Evolutionary conservation across 2,113 vertebrate species (phyloP).

Genomic region (Pandion haliaetus): DNA sequence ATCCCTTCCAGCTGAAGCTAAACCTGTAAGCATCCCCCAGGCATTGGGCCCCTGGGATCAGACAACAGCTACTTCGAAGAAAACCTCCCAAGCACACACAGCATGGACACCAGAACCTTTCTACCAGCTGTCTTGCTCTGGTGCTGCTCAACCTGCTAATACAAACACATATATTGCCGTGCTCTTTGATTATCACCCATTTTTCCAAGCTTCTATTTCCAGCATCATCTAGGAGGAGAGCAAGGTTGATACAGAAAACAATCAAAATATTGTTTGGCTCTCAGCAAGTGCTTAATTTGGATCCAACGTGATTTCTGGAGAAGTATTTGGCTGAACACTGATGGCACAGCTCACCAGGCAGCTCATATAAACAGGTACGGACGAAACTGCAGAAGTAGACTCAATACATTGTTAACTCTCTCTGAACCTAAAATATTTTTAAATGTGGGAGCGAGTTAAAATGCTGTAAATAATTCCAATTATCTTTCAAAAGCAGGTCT

Average conservation of each 20-base stretch:
- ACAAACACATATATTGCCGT: accelerated
- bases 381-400: neutral
- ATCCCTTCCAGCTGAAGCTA: neutral
- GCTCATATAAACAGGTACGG: neutral
- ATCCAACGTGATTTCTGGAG: neutral
- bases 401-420: neutral
- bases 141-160: neutral
- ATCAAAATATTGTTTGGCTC: neutral
- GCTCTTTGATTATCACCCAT: neutral
- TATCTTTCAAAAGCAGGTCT: neutral
- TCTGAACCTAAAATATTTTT: neutral
- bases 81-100: accelerated
- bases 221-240: neutral
- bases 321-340: neutral
- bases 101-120: neutral
- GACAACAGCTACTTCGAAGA: too few relatives aligned
- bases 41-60: neutral
- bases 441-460: neutral
- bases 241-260: neutral
- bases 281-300: neutral
- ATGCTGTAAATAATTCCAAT: neutral
- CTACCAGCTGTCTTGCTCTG: neutral
- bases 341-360: neutral
- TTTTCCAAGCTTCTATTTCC: neutral
- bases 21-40: neutral